A percentile compares a stretch with the other conserved stretches of the same genome.
phyloP scores from a whole-genome alignment of 2,888 invertebrate species.

The Hirtodrosophila histrioides region DNA sequence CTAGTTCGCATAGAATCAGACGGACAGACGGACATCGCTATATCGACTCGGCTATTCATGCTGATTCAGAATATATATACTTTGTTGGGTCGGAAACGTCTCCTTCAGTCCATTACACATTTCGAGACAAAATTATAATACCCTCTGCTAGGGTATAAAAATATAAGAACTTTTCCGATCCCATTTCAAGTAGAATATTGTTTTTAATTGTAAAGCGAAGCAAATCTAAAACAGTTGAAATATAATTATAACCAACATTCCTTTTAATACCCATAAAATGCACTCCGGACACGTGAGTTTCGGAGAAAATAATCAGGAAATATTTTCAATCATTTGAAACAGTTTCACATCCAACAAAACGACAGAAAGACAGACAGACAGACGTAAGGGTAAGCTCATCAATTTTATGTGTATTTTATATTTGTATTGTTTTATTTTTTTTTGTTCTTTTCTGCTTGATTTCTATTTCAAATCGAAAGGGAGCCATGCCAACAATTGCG shows the following conservation, averaged over 20 bases:
- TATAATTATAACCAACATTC: conserved; percentile 44
- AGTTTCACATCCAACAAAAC: conserved; percentile 12
- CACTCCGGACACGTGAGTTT: conserved; percentile 57
- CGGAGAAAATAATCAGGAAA: conserved; percentile 76
- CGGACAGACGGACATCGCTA: no score
- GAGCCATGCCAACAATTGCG: conserved; percentile 80
- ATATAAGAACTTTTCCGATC: no score
- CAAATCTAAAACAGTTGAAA: conserved; percentile 9
- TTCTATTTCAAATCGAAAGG: conserved; percentile 36
- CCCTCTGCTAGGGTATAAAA: no score
- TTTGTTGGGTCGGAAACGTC: no score
- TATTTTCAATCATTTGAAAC: conserved; percentile 66
- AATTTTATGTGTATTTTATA: conserved; percentile 68
- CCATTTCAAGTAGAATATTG: no score
- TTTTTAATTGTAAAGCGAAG: no score
- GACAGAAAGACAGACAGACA: conserved; percentile 20
- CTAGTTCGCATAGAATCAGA: no score
- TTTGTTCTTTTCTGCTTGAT: conserved; percentile 12
- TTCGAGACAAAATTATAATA: no score
- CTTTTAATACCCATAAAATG: conserved; percentile 58
- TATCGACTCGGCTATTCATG: no score
- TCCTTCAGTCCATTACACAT: no score
- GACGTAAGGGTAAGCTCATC: conserved; percentile 29
- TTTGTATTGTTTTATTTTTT: conserved; percentile 38
- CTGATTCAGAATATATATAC: no score